Conservation (phyloP, 2,797 vertebrate genomes). For the Danio jaintianensis region DNA sequence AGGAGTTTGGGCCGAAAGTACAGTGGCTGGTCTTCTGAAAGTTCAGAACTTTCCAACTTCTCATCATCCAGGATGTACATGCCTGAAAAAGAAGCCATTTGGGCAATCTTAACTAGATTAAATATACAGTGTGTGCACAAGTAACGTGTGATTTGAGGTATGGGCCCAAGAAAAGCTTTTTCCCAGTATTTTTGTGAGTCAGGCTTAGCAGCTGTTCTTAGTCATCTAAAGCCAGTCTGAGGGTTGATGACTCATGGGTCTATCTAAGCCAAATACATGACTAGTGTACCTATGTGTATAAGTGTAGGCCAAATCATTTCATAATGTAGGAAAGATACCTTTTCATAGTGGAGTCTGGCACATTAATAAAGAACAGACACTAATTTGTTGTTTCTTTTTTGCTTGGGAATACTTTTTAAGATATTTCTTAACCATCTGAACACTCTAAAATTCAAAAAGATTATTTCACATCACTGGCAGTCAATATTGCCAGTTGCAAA, state of each 20-base stretch:
- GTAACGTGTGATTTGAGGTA: not conserved
- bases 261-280: not conserved
- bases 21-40: slow-evolving; percentile 87
- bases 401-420: not conserved
- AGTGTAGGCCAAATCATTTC: not conserved
- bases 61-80: slow-evolving; percentile 97
- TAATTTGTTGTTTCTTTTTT: not conserved
- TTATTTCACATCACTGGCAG: not conserved
- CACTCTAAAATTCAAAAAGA: not conserved
- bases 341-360: not conserved
- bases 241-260: not conserved
- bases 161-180: not conserved
- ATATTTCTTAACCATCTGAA: slow-evolving; percentile 3
- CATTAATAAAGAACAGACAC: not conserved
- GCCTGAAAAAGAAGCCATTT: slow-evolving; percentile 74
- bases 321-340: not conserved
- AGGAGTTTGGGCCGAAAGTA: slow-evolving; percentile 88
- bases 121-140: not conserved
- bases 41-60: slow-evolving; percentile 87
- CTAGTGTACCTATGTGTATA: not conserved
- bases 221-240: not conserved
- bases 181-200: not conserved
- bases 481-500: too few relatives aligned
- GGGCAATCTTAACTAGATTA: not conserved
- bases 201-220: not conserved